Conservation (phyloP, 2,113 vertebrate species). For the Pelmatolapia mariae region DNA sequence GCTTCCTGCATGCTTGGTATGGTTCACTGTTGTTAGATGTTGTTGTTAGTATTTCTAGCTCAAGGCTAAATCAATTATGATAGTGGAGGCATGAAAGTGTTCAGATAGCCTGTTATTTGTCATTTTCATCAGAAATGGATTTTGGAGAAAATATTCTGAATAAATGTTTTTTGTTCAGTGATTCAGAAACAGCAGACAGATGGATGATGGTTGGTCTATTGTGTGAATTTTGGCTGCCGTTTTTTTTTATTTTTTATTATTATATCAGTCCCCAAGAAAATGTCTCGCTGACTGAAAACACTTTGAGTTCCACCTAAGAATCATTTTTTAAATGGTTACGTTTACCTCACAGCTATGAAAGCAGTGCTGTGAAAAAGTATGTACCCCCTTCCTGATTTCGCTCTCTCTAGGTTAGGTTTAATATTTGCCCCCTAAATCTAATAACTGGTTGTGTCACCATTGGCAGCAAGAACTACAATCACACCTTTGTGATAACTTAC, state of each 20-base stretch:
- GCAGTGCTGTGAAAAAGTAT: not conserved
- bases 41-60: not conserved
- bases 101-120: not conserved
- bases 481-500: not conserved
- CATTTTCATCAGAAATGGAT: not conserved
- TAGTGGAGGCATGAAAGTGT: not conserved
- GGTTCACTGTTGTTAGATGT: not conserved
- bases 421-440: not conserved
- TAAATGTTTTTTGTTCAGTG: not conserved
- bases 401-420: not conserved
- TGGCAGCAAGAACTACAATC: not conserved
- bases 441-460: not conserved
- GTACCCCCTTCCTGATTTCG: not conserved
- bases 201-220: not conserved
- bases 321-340: not conserved
- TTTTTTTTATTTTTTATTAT: fast-evolving
- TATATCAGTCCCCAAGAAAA: not conserved
- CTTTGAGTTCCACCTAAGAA: not conserved
- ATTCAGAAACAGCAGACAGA: not conserved
- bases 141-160: not conserved
- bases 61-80: not conserved
- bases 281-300: not conserved
- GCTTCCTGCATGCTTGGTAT: not conserved
- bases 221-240: not conserved
- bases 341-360: not conserved